Conservation (phyloP, 2,888 invertebrate species). For the Dicyrtomina minuta region DNA sequence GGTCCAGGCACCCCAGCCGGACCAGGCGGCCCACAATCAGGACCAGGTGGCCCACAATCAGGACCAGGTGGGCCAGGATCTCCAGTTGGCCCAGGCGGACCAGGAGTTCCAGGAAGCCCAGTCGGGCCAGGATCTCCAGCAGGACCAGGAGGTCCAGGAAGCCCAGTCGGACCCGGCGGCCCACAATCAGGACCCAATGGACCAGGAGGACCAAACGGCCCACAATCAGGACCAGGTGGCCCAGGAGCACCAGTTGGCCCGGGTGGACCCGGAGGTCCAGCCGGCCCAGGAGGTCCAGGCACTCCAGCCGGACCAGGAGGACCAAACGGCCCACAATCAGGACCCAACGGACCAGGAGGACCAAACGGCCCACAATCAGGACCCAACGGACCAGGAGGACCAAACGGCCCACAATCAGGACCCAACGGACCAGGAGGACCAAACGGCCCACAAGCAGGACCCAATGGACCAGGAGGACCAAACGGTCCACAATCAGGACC, state of each 20-base stretch:
- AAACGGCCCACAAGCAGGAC: conserved; percentile 14
- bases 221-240: background rate
- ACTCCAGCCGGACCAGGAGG: background rate
- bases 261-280: conserved; percentile 4
- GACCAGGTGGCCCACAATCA: background rate
- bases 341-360: background rate
- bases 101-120: background rate
- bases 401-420: conserved; percentile 12
- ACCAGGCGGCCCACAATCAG: background rate
- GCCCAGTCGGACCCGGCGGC: too few species aligned
- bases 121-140: too few species aligned
- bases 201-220: background rate
- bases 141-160: too few species aligned
- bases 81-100: background rate
- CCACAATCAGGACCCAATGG: conserved; percentile 7
- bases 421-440: background rate
- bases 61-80: background rate
- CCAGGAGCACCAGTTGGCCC: background rate
- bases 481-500: background rate
- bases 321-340: background rate
- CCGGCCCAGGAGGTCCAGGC: background rate
- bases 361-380: conserved; percentile 2
- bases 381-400: background rate
- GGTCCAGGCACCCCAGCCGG: too few species aligned
- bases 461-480: background rate